Conservation (phyloP, 2,113 vertebrate species). For the Dicentrarchus labrax region DNA sequence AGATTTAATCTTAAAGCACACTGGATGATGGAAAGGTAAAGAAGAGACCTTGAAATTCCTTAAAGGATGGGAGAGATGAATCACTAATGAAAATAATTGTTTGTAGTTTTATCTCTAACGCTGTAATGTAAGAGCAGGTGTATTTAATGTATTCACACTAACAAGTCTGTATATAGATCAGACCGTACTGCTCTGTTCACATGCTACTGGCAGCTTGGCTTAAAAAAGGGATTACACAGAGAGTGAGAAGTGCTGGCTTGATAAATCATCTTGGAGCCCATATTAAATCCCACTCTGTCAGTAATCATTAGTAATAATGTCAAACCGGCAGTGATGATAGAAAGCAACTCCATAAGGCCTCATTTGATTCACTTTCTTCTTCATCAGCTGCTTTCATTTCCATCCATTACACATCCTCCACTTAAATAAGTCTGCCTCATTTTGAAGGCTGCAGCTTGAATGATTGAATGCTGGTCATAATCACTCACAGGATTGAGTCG, state of each 20-base stretch:
- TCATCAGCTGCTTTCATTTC: not conserved
- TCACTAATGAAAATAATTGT: no score
- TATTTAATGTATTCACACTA: not conserved
- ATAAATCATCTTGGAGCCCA: not conserved
- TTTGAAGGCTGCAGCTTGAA: not conserved
- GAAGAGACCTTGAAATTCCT: no score
- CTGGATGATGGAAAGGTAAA: no score
- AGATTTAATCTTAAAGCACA: no score
- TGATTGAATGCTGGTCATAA: not conserved
- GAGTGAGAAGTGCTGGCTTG: not conserved
- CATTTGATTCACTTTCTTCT: not conserved
- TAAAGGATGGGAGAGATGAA: no score
- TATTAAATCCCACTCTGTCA: not conserved
- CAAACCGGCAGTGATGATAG: not conserved
- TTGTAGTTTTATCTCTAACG: no score
- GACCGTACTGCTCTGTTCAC: not conserved
- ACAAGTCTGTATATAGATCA: not conserved
- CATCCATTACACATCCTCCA: not conserved
- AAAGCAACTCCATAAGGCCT: not conserved
- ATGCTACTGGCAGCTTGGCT: not conserved
- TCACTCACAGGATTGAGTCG: not conserved
- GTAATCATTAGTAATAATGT: constrained; percentile 1
- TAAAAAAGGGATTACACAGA: not conserved
- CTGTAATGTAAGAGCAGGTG: not conserved
- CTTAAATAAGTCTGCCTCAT: not conserved